Conservation (phyloP, 2,888 invertebrate genomes). For the Coleophora flavipennella region DNA sequence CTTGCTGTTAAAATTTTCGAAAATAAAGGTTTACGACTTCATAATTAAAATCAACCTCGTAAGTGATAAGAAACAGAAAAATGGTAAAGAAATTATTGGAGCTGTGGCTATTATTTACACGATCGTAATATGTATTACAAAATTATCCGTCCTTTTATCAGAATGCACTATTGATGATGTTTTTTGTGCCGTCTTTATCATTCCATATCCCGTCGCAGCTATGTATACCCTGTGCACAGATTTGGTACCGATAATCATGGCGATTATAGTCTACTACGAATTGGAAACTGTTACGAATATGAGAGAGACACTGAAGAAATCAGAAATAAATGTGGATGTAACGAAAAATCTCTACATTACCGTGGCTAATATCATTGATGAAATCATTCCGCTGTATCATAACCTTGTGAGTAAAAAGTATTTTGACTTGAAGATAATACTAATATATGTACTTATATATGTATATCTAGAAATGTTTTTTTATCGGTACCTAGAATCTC, state of each 20-base stretch:
- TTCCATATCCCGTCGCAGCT: no score
- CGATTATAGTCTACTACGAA: slow-evolving; percentile 6
- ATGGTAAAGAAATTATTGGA: not conserved
- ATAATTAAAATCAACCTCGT: no score
- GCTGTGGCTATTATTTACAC: not conserved
- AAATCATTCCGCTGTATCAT: slow-evolving; percentile 9
- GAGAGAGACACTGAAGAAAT: not conserved
- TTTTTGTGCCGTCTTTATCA: no score
- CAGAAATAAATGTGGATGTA: not conserved
- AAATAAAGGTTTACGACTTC: no score
- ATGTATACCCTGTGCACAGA: not conserved
- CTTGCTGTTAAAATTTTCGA: no score
- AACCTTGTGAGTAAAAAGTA: slow-evolving; percentile 9
- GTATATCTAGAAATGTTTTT: no score
- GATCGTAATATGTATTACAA: not conserved
- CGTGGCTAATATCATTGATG: slow-evolving; percentile 4
- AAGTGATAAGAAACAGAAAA: not conserved
- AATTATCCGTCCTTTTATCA: no score
- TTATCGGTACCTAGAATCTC: no score
- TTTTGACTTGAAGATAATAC: not conserved
- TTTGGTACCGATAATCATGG: slow-evolving; percentile 1
- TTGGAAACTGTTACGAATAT: slow-evolving; percentile 1
- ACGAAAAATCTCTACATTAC: slow-evolving; percentile 4
- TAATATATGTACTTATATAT: no score
- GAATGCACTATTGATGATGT: no score